phyloP scores from a whole-genome alignment of 1,140 invertebrate genomes.

The Lasioglossum albipes region DNA sequence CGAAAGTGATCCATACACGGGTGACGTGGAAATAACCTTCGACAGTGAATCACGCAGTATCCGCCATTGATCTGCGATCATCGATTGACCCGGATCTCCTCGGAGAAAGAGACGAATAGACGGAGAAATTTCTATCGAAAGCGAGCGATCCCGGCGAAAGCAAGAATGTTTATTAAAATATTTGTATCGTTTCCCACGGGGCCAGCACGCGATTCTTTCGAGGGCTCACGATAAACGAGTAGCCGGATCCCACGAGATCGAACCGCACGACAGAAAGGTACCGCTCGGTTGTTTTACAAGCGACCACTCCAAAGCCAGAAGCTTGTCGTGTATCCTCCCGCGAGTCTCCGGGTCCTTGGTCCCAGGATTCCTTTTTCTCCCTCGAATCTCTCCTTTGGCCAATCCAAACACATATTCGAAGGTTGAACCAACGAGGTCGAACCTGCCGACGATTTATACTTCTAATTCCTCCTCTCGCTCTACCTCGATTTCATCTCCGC shows the following conservation, averaged over 20 bases:
- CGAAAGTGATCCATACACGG: neutral
- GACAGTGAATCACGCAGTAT: neutral
- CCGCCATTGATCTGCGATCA: slow-evolving; percentile 1
- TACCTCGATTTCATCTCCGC: slow-evolving; percentile 52
- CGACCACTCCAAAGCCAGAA: slow-evolving; percentile 70
- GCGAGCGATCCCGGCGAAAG: neutral
- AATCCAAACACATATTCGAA: slow-evolving; percentile 56
- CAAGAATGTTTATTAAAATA: slow-evolving; percentile 62
- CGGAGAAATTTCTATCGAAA: slow-evolving; percentile 15
- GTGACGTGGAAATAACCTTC: neutral
- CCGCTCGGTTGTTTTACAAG: slow-evolving; percentile 71
- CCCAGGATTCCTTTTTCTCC: slow-evolving; percentile 59
- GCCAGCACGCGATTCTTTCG: slow-evolving; percentile 43
- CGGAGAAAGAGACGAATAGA: neutral
- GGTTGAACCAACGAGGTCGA: slow-evolving; percentile 57
- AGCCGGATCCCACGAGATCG: slow-evolving; percentile 67
- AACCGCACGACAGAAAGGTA: slow-evolving; percentile 63
- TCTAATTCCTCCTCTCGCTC: slow-evolving; percentile 50
- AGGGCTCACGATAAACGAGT: slow-evolving; percentile 50
- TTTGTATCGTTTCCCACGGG: slow-evolving; percentile 60
- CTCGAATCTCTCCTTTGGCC: slow-evolving; percentile 39
- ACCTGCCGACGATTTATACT: slow-evolving; percentile 56
- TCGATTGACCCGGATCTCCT: neutral
- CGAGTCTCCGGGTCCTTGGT: slow-evolving; percentile 57
- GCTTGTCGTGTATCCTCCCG: slow-evolving; percentile 66